These are phyloP conservation scores for Pelagia noctiluca DNA, from an alignment of 30 jellyfish, hydroid and myxozoan genomes.

Conservation along the genomic window DNA sequence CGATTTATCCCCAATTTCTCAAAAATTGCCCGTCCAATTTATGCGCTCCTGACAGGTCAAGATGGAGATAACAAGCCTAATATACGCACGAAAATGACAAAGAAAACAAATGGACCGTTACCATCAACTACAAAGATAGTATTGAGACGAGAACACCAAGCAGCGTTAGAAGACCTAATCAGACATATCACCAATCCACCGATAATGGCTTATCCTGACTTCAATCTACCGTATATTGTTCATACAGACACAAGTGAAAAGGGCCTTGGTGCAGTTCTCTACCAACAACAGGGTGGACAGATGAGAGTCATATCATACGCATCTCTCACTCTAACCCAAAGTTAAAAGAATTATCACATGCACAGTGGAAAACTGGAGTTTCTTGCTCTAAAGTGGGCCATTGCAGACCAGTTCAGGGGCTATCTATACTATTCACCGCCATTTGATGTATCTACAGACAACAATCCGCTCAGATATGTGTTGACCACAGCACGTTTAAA, in stretches of 20 bases:
- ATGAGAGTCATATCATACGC: conserved; percentile 61
- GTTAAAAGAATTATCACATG: conserved; percentile 50
- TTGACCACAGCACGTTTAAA: conserved; percentile 55
- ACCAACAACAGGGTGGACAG: conserved; percentile 45
- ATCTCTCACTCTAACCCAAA: conserved; percentile 24
- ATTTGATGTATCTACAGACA: conserved; percentile 51
- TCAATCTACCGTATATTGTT: conserved; percentile 32
- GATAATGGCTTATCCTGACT: conserved; percentile 70
- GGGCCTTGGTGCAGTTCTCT: conserved; percentile 58
- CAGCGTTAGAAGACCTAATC: conserved; percentile 48
- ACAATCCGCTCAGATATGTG: conserved; percentile 63
- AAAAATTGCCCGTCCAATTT: conserved; percentile 48
- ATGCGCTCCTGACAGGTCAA: conserved; percentile 38
- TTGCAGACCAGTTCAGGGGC: conserved; percentile 43
- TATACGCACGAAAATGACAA: neutral
- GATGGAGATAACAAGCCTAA: conserved; percentile 16
- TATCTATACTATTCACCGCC: conserved; percentile 57
- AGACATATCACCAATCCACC: conserved; percentile 40
- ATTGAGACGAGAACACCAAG: conserved; percentile 45
- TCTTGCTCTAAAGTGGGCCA: conserved; percentile 74
- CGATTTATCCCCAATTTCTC: conserved; percentile 56
- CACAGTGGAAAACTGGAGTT: conserved; percentile 68
- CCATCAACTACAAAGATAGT: conserved; percentile 36
- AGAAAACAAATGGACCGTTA: conserved; percentile 42
- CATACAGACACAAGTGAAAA: conserved; percentile 42